Evolutionary conservation across 2,797 vertebrate genomes (phyloP).

Genomic region (Scomberomorus guttatus): DNA sequence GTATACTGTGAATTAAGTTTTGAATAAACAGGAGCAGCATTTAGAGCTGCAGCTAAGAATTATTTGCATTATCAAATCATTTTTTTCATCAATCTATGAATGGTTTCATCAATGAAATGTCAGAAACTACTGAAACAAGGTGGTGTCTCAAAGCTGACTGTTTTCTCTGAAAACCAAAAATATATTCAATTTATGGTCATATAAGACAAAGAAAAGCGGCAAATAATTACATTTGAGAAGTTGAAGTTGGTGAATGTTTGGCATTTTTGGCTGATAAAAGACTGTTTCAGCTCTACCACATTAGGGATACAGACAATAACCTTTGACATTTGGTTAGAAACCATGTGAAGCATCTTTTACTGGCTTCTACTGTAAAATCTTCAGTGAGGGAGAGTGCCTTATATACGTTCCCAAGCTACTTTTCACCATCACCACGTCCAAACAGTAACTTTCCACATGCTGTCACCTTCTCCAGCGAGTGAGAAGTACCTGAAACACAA

Average conservation of each 20-base stretch:
- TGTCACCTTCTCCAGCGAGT: conserved; percentile 2
- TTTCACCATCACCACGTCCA: neutral
- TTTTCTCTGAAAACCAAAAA: neutral
- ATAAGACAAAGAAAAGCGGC: no score
- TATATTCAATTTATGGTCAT: no score
- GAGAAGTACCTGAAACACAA: conserved; percentile 11
- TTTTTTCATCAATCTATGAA: neutral
- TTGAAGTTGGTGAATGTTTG: no score
- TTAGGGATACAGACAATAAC: no score
- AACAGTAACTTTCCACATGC: neutral
- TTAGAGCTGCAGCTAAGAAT: neutral
- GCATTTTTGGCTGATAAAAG: neutral
- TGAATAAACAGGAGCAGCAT: neutral
- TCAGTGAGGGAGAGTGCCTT: neutral
- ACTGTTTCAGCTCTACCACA: no score
- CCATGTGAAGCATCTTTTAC: neutral
- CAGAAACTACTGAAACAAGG: no score
- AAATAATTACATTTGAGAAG: no score
- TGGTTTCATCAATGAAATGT: no score
- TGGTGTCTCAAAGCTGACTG: no score
- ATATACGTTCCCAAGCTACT: neutral
- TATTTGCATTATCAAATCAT: no score
- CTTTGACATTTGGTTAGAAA: neutral
- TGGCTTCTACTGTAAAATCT: neutral
- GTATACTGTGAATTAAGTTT: neutral